Base-by-base conservation (phyloP, 1,140 invertebrate species). In the Lithobius niger region DNA sequence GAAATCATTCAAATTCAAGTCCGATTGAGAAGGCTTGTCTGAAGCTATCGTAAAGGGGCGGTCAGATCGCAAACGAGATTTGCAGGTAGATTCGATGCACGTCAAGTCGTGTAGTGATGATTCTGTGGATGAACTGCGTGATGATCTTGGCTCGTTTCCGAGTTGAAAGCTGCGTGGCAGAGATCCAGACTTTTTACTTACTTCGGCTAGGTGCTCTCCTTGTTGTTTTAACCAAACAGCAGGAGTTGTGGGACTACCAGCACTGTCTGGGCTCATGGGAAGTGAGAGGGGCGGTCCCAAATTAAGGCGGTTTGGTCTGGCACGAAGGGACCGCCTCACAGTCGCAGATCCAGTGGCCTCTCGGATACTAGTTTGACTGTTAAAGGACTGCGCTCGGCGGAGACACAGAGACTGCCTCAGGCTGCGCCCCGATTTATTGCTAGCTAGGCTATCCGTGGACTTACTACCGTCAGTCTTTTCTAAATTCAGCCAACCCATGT, bases 11-110 rank as follows among this genome's bases (percentile, higher is more conserved):
- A 74, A 76, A 59, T 72, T 74, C 48, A 67, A 64, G 45, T 69
- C 67, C 18, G 63, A 53, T 45, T 58, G 55, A 10, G 57, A 62
- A 22, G 78, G 75, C 66, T 79, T 77, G 64, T 82, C 79, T 0
- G 82, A 84, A 0, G 82, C 82, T 47, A 84, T 84, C 2, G 83
- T 84, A 44, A 82, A 82, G 0, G 82, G 82, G 31, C 79, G 65
- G 28, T 77, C 76, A 13, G 60, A 62, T 36, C 31, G 31, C 31
- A 36, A n/a, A 10, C 31, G 6, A n/a, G 6, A 31, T 59, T 61
- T 21, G 52, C 52, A 47, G 59, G 53, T 26, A 57, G 47, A 2
- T 36, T 36, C 31, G 6, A 36, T 10, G 6, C n/a, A 10, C 31
- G n/a, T 6, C 31, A 36, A 10, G 6, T 36, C 31, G n/a, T 36